phyloP scores from a whole-genome alignment of 2,113 vertebrate species.

The Agelaius tricolor region DNA sequence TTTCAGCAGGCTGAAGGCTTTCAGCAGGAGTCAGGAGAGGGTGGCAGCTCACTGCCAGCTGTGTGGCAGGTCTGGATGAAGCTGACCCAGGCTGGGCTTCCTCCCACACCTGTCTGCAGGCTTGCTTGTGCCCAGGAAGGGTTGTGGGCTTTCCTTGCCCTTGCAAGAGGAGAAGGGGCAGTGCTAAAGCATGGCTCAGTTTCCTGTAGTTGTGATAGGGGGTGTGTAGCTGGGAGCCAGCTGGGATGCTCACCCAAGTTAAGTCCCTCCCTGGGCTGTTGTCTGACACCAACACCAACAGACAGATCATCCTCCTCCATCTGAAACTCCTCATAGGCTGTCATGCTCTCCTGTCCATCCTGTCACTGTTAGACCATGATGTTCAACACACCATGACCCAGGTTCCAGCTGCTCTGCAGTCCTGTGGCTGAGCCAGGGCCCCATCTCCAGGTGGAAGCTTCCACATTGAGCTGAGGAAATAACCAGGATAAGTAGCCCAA shows the following conservation, averaged over 20 bases:
- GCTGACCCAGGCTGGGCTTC: not conserved
- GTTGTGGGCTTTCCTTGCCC: not conserved
- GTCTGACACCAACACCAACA: not conserved
- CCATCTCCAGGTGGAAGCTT: not conserved
- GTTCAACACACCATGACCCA: fast-evolving
- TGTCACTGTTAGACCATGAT: too few species aligned
- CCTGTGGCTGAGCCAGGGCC: not conserved
- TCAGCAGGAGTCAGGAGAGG: not conserved
- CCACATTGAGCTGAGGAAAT: not conserved
- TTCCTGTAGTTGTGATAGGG: not conserved
- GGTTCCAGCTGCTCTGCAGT: not conserved
- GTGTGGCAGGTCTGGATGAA: not conserved
- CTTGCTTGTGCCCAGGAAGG: not conserved
- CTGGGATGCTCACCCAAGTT: fast-evolving
- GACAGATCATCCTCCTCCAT: not conserved
- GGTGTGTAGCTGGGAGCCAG: not conserved
- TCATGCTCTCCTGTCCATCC: fast-evolving
- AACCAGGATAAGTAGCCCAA: not conserved
- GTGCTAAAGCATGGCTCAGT: not conserved
- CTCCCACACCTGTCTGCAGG: not conserved
- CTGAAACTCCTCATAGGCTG: not conserved
- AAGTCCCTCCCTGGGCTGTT: not conserved
- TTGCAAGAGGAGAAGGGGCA: not conserved
- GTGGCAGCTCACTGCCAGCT: not conserved
- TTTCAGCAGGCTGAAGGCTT: not conserved